Evolutionary conservation across 2,888 invertebrate genomes (phyloP), one percentile per base, ranked within the genome.

Genomic region (Lochmaea capreae): DNA sequence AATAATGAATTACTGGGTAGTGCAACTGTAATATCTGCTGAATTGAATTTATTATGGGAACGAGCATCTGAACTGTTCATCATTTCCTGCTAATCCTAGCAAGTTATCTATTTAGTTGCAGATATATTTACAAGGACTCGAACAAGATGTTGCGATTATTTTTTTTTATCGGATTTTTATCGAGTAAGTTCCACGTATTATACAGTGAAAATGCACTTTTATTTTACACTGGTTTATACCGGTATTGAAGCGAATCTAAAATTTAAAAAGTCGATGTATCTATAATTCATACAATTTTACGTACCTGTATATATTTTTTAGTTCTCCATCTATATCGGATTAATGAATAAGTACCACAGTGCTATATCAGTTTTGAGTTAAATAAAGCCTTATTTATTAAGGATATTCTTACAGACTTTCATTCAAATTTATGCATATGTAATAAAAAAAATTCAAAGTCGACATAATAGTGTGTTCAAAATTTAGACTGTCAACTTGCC

Each of bases 131-230:
- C 33, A 58, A 74, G 63, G 71, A 65, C 61, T 67, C n/a, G 9
- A 33, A 49, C 22, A 75, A 71, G 58, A 77, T 77, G 77, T 71
- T 65, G 57, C 61, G 71, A 16, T 57, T 73, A 22, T 42, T 75
- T 52, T 46, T 77, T 33, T 59, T 75, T 65, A 39, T 39, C 16
- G 62, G 73, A 22, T 49, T 77, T 65, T 67, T 75, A 65, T 68
- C 75, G 66, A 22, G 77, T 77, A 68, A 77, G 74, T 73, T 16
- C 54, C 16, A 54, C 42, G 18, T 62, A 42, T 43, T 62, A n/a
- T 62, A 62, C 62, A 16, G 42, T 42, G 10, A 39, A 33, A 33
- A 26, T 14, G 39, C 22, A 22, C 1, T 22, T 33, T 59, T 11
- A 18, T 26, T 26, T 65, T 8, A 0, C 16, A 2, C 9, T 16